These are phyloP conservation scores for Umimayanthus chanpuru DNA, from an alignment of 92 coral and sea anemone species.

Conservation along the genomic window DNA sequence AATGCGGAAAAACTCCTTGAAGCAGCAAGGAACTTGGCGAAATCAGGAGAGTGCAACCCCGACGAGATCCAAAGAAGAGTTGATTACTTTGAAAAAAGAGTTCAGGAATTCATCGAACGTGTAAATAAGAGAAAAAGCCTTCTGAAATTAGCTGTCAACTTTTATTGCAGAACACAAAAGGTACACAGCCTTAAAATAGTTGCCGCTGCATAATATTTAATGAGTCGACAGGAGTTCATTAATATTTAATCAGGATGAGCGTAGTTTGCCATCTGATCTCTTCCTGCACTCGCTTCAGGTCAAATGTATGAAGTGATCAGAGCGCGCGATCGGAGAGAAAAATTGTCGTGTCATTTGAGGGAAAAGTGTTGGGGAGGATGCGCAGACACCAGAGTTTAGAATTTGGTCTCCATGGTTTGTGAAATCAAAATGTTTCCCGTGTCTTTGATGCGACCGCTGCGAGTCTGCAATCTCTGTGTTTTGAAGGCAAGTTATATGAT, in stretches of 20 bases:
- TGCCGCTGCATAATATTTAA: conserved; percentile 44
- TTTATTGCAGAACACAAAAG: conserved; percentile 95
- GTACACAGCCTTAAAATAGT: conserved; percentile 54
- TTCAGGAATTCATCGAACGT: conserved; percentile 91
- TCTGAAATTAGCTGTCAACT: conserved; percentile 95
- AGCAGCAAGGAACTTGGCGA: conserved; percentile 91
- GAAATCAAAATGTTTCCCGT: conserved; percentile 72
- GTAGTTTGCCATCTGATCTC: conserved; percentile 26
- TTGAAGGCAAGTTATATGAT: conserved; percentile 70
- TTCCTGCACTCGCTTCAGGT: conserved; percentile 11
- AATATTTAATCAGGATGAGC: conserved; percentile 53
- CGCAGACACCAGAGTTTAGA: not conserved
- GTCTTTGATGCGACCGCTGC: conserved; percentile 71
- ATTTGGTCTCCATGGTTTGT: conserved; percentile 26
- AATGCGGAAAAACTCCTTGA: conserved; percentile 95
- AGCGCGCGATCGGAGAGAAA: conserved; percentile 20
- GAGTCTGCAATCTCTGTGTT: conserved; percentile 75
- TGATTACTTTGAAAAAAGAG: conserved; percentile 92
- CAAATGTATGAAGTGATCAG: conserved; percentile 22
- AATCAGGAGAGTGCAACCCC: conserved; percentile 91
- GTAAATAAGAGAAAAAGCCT: conserved; percentile 91
- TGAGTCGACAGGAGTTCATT: conserved; percentile 41
- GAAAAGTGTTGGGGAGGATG: conserved; percentile 6
- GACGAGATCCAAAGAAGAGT: conserved; percentile 91
- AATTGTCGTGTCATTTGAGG: conserved; percentile 16